Base-by-base conservation (phyloP, 2,888 invertebrate species). In the Linnaemya vulpina region DNA sequence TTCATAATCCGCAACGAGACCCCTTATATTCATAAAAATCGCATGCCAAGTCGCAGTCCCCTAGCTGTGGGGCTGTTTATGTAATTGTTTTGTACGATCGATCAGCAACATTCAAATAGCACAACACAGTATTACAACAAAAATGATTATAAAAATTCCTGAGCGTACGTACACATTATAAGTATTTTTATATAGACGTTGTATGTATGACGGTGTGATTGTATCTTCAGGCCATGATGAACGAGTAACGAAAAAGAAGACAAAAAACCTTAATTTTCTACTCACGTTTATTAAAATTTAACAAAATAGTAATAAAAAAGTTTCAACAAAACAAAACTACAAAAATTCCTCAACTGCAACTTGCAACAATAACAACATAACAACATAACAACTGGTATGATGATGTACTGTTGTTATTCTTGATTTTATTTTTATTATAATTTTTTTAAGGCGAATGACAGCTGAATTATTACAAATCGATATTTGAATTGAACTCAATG, bases 401-500 rank as follows among this genome's bases (percentile, higher is more conserved):
- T 35, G 25, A 30, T 68, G 60, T 78, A 51, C 15, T 78, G 60
- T 62, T 68, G 60, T 38, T 78, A 51, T 71, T 79, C 15, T 40
- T 60, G 60, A 49, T 77, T 49, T 68, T 58, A 55, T 55, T 68
- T 30, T 51, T 58, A 46, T 62, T 51, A 43, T 25, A 38, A 25
- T 63, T 43, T 51, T 79, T 22, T 62, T 63, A 73, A 63, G 62
- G 38, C 67, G 75, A 90, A 91, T 89, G 91, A 91, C 91, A 91
- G 90, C 89, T 89, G 91, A 90, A 89, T 91, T 90, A 90, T 90
- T 91, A 90, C 88, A 89, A 90, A 91, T 90, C 91, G 89, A 91
- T 90, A 88, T 86, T 87, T 84, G 87, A 86, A 78, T 80, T 65
- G 60, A 74, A 62, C 35, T 49, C 49, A 35, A 30, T 49, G 35